Evolutionary conservation across 35 echinoderm and acorn worm species (phyloP), one percentile per base, ranked within the genome.

Genomic region (Strongylocentrotus purpuratus): DNA sequence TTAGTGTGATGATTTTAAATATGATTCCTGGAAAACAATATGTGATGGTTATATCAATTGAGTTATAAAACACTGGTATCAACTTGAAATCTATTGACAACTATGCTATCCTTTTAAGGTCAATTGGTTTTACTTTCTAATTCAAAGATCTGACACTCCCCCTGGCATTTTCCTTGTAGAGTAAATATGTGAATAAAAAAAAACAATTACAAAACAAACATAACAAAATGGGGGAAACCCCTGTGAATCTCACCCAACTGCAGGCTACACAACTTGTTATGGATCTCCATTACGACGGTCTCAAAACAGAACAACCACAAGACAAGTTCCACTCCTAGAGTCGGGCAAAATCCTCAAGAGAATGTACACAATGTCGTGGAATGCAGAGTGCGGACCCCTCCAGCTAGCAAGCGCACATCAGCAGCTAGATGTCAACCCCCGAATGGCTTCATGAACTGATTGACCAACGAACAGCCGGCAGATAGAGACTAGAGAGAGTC

Each of bases 181-280:
- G 35, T 41, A 41, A 41, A 41, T 41, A 1, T 41, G 35, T 41
- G 35, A 41, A 41, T 0, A 41, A 41, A 41, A 41, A 41, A 41
- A 41, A 41, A 41, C 0, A 41, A 41, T n/a, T 22, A 22, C 65
- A 78, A 78, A 28, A 78, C 65, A 78, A 28, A 78, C 7, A 7
- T 28, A 78, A n/a, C 65, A 78, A 78, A 18, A 28, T 14, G 52
- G 6, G 7, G 28, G 20, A 78, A 78, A 78, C 28, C 65, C 5
- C 22, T 22, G 65, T 78, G 20, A 78, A 78, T 78, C 87, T 89
- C 45, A 89, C 87, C 87, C 25, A 89, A 41, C 87, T 89, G 87
- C 12, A 89, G 87, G 45, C 87, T 89, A 89, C 91, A 93, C 48
- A 93, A n/a, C 91, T 93, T 93, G 48, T 93, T 93, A 93, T 93